Evolutionary conservation across 2,113 vertebrate species (phyloP), one percentile per base, ranked within the genome.

Genomic region (Chaenogobius annularis): DNA sequence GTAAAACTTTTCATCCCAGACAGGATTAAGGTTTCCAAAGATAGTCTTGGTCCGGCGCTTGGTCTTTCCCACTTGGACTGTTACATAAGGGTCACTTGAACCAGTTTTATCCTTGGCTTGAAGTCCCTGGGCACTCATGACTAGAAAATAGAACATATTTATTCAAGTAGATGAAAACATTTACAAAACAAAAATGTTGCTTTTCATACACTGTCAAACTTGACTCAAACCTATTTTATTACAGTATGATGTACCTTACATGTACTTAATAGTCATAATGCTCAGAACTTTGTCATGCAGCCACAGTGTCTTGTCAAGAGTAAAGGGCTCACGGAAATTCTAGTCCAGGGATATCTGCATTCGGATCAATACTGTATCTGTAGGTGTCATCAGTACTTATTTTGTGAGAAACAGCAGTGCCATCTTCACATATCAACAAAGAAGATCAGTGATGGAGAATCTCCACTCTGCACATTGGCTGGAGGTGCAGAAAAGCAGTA

Each of bases 61-160:
- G 79, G 94, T 99, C 91, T 99, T 99, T 52, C 98, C 98, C 83
- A 99, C 95, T 91, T 99, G 98, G 69, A 99, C 98, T 0, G 98
- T 99, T 81, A 99, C 98, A 11, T 99, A 99, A 0, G 98, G 98
- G 79, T 99, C 98, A 65, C 98, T 99, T 26, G 98, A 98, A 50
- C 98, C 98, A 0, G 98, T 99, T 92, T 99, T 99, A 86, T 99
- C 98, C 87, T 99, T 99, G 70, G 98, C 98, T 75, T 99, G 98
- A 79, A 99, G 91, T 22, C 98, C 98, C 90, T 99, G 98, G 71
- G 98, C 98, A 84, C 96, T 97, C 85, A 98, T 93, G 83, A 99
- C 98, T 99, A 89, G 23, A 76, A 70, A 22, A 26, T 23, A 75
- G 74, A 10, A 74, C 37, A 75, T 44, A 20, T 46, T 62, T 10